Conservation (phyloP, 2,113 vertebrate species). For the Tichodroma muraria region DNA sequence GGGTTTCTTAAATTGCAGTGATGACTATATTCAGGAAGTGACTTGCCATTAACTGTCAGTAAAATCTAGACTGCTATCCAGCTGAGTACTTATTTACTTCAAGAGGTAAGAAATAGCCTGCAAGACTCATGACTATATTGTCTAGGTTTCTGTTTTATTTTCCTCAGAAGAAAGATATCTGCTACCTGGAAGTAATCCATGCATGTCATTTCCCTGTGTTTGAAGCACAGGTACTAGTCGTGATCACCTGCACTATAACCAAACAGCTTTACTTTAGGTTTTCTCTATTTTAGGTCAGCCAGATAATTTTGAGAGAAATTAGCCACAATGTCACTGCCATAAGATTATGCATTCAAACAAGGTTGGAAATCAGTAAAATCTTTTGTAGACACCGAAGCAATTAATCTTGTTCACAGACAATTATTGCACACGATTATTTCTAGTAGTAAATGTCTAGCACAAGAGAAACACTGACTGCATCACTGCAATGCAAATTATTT, state of each 20-base stretch:
- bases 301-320: background rate
- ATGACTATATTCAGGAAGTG: background rate
- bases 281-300: background rate
- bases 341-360: background rate
- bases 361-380: background rate
- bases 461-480: background rate
- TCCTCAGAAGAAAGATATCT: background rate
- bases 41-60: background rate
- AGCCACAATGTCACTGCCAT: background rate
- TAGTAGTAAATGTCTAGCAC: background rate
- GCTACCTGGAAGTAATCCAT: background rate
- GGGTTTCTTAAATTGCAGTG: background rate
- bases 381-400: background rate
- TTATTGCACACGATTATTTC: background rate
- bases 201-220: background rate
- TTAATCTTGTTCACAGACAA: background rate
- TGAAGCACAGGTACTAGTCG: background rate
- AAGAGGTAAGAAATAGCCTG: background rate
- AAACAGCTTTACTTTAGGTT: background rate
- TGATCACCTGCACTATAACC: background rate
- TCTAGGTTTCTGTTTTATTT: background rate
- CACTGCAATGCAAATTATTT: background rate
- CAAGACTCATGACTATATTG: background rate
- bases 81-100: background rate
- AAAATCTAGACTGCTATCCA: background rate